Evolutionary conservation across 1,140 invertebrate genomes (phyloP).

Genomic region (Sitobion miscanthi): DNA sequence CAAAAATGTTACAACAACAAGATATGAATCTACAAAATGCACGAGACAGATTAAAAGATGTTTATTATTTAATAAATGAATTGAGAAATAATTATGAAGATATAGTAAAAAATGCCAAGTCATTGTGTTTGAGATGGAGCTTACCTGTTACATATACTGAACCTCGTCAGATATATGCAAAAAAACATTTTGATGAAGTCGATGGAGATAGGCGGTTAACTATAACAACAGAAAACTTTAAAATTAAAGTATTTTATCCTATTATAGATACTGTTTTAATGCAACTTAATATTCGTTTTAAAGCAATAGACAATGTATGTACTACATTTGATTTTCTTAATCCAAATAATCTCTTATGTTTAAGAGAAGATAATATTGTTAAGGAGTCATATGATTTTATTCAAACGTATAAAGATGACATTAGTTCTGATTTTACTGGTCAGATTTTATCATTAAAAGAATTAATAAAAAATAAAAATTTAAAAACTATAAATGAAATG

Average conservation of each 20-base stretch:
- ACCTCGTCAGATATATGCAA: background rate
- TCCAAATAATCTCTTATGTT: background rate
- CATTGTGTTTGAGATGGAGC: too few relatives aligned
- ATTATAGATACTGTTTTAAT: constrained; percentile 7
- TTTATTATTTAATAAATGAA: too few relatives aligned
- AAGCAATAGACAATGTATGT: background rate
- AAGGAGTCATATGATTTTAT: background rate
- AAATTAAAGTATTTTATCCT: background rate
- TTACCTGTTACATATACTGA: too few relatives aligned
- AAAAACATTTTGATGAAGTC: constrained; percentile 12
- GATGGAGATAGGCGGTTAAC: background rate
- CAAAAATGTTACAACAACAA: too few relatives aligned
- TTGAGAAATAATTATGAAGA: too few relatives aligned
- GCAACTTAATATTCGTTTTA: background rate
- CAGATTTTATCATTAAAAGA: background rate
- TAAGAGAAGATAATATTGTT: background rate
- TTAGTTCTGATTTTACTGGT: background rate
- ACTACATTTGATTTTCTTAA: background rate
- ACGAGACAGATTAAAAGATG: too few relatives aligned
- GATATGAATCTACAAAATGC: too few relatives aligned
- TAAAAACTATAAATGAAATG: background rate
- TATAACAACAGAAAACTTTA: background rate
- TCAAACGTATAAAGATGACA: background rate
- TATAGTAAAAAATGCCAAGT: too few relatives aligned
- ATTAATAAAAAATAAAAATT: constrained; percentile 5